Conservation (phyloP, 2,113 vertebrate species). For the Osmerus eperlanus region DNA sequence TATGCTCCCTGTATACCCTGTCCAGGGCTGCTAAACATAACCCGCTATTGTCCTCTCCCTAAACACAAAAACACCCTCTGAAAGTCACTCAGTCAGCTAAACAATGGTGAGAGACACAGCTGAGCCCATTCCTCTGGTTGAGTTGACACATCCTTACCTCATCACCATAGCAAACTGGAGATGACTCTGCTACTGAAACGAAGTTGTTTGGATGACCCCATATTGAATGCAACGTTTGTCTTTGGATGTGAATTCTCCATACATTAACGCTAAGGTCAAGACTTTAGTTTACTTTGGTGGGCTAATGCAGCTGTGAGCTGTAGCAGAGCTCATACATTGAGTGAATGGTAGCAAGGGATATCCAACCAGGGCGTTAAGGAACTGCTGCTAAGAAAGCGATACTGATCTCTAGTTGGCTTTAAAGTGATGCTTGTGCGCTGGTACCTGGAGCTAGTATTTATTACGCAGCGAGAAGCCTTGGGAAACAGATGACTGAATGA, state of each 20-base stretch:
- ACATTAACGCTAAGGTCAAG: no score
- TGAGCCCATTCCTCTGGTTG: background rate
- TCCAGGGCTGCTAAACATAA: background rate
- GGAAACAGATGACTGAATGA: background rate
- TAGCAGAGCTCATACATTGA: no score
- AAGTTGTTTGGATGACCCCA: no score
- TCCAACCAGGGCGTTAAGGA: background rate
- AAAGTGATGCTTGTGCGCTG: background rate
- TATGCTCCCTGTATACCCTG: background rate
- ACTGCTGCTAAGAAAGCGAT: background rate
- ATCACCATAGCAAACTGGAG: no score
- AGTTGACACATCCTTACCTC: background rate
- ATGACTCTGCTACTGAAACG: no score
- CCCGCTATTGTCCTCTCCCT: background rate
- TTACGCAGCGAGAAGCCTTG: background rate
- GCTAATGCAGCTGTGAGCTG: no score
- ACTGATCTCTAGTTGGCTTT: background rate
- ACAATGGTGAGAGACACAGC: background rate
- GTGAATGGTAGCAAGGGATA: background rate
- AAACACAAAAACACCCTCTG: background rate
- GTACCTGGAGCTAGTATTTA: background rate
- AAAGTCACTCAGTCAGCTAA: background rate
- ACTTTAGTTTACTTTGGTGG: no score
- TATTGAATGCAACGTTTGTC: no score
- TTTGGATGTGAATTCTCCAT: no score